These are phyloP conservation scores for Eristalis arbustorum DNA, from an alignment of 2,888 invertebrate species.

Conservation along the genomic window DNA sequence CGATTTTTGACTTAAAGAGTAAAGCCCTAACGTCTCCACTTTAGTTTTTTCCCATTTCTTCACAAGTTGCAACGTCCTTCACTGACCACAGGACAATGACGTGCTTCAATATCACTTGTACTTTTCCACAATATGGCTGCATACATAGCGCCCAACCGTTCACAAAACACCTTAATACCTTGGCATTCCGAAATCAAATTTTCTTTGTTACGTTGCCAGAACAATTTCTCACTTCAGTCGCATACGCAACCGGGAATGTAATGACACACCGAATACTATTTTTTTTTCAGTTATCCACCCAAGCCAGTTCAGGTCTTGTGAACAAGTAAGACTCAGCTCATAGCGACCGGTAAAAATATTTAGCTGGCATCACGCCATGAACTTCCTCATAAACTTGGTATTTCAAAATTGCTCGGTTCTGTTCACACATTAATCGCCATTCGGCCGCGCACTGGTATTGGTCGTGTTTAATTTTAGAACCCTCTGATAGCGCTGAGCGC, in stretches of 20 bases:
- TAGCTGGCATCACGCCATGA: conserved; percentile 62
- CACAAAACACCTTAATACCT: background rate
- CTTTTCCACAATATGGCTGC: background rate
- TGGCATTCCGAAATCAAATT: background rate
- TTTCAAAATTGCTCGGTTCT: conserved; percentile 58
- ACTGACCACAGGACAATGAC: too few relatives aligned
- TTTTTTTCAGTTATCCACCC: conserved; percentile 4
- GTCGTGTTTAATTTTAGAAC: conserved; percentile 51
- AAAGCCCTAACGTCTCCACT: too few relatives aligned
- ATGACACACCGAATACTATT: conserved; percentile 32
- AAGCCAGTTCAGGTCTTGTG: conserved; percentile 4
- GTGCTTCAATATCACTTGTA: too few relatives aligned
- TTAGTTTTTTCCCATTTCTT: too few relatives aligned
- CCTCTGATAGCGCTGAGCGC: conserved; percentile 6
- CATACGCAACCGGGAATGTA: background rate
- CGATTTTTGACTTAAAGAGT: too few relatives aligned
- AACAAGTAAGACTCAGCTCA: conserved; percentile 19
- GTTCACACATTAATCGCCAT: conserved; percentile 55
- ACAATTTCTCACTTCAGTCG: background rate
- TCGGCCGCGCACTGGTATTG: conserved; percentile 27
- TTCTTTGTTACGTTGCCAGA: background rate
- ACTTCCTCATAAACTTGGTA: conserved; percentile 67
- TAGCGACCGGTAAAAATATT: conserved; percentile 41
- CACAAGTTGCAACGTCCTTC: too few relatives aligned
- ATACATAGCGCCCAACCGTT: background rate